phyloP scores from a whole-genome alignment of 2,888 invertebrate species.

The Empis livida region DNA sequence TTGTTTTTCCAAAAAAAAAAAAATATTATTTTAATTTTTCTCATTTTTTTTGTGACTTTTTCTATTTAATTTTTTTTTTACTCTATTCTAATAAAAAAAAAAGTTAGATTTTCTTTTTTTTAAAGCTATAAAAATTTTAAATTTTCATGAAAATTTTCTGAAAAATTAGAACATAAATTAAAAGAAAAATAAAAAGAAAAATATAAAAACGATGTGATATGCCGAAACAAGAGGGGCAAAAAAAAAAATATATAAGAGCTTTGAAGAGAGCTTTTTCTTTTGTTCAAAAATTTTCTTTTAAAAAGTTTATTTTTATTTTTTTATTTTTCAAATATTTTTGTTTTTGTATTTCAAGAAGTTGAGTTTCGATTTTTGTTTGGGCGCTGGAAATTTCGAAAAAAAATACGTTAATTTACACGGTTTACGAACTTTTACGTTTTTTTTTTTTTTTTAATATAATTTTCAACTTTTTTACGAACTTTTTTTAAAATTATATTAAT shows the following conservation, averaged over 20 bases:
- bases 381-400: slow-evolving; percentile 24
- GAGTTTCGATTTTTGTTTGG: slow-evolving; percentile 41
- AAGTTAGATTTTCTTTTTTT: too few species aligned
- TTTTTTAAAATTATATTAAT: slow-evolving; percentile 5
- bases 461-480: neutral
- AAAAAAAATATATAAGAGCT: slow-evolving; percentile 6
- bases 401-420: too few species aligned
- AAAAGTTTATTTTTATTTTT: neutral
- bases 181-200: neutral
- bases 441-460: too few species aligned
- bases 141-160: neutral
- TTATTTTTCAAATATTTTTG: slow-evolving; percentile 2
- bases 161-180: neutral
- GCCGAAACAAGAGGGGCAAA: slow-evolving; percentile 17
- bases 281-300: too few species aligned
- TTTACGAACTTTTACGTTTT: too few species aligned
- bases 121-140: too few species aligned
- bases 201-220: slow-evolving; percentile 6
- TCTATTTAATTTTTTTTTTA: neutral
- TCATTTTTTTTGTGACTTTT: slow-evolving; percentile 6
- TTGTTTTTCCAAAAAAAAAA: slow-evolving; percentile 10
- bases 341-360: slow-evolving; percentile 34
- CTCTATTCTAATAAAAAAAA: slow-evolving; percentile 2
- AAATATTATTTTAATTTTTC: neutral
- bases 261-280: too few species aligned